Conservation (phyloP, 1,140 invertebrate genomes). For the Nautilus pompilius region DNA sequence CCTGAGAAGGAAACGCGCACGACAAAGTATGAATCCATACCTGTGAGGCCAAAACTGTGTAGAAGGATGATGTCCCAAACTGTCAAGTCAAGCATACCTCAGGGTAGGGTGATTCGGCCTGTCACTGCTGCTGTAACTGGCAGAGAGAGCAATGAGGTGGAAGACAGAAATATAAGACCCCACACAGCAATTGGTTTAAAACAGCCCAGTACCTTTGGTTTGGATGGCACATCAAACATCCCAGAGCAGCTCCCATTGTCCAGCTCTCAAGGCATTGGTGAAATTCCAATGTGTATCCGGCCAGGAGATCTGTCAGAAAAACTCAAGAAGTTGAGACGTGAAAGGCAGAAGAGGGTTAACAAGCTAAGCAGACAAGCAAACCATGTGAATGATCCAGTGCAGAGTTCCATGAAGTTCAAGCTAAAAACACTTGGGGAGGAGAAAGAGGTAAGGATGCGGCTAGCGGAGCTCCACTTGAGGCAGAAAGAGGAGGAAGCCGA, state of each 20-base stretch:
- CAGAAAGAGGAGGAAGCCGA: neutral
- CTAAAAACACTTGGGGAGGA: neutral
- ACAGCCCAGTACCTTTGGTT: neutral
- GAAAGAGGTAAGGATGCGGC: neutral
- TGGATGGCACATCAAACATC: neutral
- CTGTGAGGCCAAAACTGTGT: constrained; percentile 22
- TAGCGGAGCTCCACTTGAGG: neutral
- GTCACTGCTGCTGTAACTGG: too few species aligned
- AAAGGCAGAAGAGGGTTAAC: neutral
- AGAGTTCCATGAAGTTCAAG: neutral
- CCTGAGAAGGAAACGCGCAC: constrained; percentile 30
- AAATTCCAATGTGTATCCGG: neutral
- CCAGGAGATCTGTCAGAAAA: neutral
- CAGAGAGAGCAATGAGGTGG: neutral
- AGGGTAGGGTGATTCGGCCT: too few species aligned
- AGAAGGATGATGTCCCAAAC: constrained; percentile 14
- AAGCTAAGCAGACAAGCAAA: neutral
- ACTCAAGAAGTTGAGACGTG: neutral
- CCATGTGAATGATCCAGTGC: neutral
- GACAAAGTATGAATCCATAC: constrained; percentile 33
- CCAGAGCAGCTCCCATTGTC: neutral
- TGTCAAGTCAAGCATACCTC: neutral
- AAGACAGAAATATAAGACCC: neutral
- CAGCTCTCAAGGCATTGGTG: neutral
- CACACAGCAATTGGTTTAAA: neutral